A percentile compares a stretch with the other conserved stretches of the same genome.
These are phyloP conservation scores for Argyresthia albistria DNA, from an alignment of 2,888 invertebrate genomes.

Conservation along the genomic window DNA sequence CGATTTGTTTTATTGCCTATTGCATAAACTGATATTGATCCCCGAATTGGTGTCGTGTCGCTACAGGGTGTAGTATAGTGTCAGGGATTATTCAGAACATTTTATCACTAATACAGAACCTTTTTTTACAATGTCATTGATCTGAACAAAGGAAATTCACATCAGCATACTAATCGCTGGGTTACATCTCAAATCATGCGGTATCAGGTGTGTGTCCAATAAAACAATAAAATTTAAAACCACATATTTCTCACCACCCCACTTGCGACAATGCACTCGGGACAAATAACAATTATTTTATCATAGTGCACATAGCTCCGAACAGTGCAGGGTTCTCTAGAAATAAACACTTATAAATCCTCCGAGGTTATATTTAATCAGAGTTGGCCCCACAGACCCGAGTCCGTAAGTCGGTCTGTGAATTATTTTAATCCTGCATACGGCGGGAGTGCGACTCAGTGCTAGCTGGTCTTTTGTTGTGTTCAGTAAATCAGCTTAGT, in stretches of 20 bases:
- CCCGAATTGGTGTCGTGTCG: no score
- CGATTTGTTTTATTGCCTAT: neutral
- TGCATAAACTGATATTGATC: no score
- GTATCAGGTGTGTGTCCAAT: no score
- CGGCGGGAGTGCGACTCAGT: conserved; percentile 47
- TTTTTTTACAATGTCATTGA: no score
- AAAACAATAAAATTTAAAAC: no score
- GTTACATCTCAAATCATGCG: no score
- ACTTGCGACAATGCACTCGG: neutral
- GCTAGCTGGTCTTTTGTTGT: conserved; percentile 43
- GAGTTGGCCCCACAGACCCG: conserved; percentile 34
- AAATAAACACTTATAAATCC: conserved; percentile 69
- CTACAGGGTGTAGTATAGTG: no score
- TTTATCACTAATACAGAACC: no score
- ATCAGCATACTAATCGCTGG: no score
- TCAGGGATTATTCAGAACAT: no score
- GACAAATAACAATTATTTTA: conserved; percentile 48
- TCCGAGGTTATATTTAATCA: conserved; percentile 62
- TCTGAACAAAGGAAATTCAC: no score
- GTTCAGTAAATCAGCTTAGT: conserved; percentile 62
- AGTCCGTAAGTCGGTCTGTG: conserved; percentile 52
- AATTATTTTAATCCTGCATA: conserved; percentile 55
- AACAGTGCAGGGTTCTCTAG: conserved; percentile 15
- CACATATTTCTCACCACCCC: no score
- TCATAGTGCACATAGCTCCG: neutral